Evolutionary conservation across 2,113 vertebrate species (phyloP).

Genomic region (Ictalurus furcatus): DNA sequence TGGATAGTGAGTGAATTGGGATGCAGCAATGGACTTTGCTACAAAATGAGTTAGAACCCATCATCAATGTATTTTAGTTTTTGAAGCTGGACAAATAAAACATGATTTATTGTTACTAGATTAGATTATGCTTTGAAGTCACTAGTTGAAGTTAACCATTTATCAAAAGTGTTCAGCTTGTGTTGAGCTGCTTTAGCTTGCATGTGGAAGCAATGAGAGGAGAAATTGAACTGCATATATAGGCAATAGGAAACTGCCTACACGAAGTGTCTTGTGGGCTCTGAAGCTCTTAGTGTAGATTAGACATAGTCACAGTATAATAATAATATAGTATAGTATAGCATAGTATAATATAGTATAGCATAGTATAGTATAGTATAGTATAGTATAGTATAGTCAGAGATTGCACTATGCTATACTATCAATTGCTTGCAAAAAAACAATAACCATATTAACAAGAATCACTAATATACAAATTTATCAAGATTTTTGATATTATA

Average conservation of each 20-base stretch:
- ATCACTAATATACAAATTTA: neutral
- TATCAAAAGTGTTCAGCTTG: constrained; percentile 11
- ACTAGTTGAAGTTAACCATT: constrained; percentile 29
- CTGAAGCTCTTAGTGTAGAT: too few relatives aligned
- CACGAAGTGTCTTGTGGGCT: neutral
- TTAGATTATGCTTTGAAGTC: constrained; percentile 28
- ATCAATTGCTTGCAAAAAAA: neutral
- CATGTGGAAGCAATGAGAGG: constrained; percentile 6
- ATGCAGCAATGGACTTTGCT: neutral
- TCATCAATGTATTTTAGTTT: constrained; percentile 26
- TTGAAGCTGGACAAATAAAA: constrained; percentile 17
- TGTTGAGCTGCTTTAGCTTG: neutral
- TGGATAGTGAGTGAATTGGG: too few relatives aligned
- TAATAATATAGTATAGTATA: too few relatives aligned
- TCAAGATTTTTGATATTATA: neutral
- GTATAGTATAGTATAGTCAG: neutral
- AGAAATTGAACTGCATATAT: neutral
- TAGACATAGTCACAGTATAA: neutral
- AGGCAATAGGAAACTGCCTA: neutral
- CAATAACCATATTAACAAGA: neutral
- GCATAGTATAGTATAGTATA: neutral
- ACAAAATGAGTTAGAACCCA: constrained; percentile 30
- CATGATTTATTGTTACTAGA: constrained; percentile 30
- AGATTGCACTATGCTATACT: neutral
- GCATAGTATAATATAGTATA: neutral